phyloP scores from a whole-genome alignment of 2,888 invertebrate species.

The Ichneumoninae sp. region DNA sequence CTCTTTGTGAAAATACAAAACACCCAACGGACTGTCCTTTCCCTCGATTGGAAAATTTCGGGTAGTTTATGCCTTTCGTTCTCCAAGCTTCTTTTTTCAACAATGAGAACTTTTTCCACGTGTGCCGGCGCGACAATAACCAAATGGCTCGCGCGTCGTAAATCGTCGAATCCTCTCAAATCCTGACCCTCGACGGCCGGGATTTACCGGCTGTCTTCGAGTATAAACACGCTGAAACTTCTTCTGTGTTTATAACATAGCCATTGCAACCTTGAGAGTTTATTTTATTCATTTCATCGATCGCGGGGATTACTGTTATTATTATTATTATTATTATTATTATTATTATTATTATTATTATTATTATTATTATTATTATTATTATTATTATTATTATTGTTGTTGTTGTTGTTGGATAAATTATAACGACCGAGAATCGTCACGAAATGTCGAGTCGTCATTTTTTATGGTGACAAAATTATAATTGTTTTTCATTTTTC shows the following conservation, averaged over 20 bases:
- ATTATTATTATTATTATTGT: too few relatives aligned
- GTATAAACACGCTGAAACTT: neutral
- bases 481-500: slow-evolving; percentile 1
- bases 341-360: too few relatives aligned
- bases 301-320: too few relatives aligned
- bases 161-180: neutral
- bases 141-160: neutral
- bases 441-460: neutral
- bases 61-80: neutral
- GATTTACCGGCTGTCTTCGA: neutral
- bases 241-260: neutral
- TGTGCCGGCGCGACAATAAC: neutral
- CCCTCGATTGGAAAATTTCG: neutral
- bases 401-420: too few relatives aligned
- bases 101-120: neutral
- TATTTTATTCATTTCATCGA: too few relatives aligned
- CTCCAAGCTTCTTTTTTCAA: neutral
- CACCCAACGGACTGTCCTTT: neutral
- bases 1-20: too few relatives aligned
- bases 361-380: too few relatives aligned
- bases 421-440: neutral
- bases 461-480: neutral
- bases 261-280: too few relatives aligned
- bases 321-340: too few relatives aligned
- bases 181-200: neutral